Evolutionary conservation across 2,888 invertebrate species (phyloP), one percentile per base, ranked within the genome.

Genomic region (Branchipolynoe longqiensis): DNA sequence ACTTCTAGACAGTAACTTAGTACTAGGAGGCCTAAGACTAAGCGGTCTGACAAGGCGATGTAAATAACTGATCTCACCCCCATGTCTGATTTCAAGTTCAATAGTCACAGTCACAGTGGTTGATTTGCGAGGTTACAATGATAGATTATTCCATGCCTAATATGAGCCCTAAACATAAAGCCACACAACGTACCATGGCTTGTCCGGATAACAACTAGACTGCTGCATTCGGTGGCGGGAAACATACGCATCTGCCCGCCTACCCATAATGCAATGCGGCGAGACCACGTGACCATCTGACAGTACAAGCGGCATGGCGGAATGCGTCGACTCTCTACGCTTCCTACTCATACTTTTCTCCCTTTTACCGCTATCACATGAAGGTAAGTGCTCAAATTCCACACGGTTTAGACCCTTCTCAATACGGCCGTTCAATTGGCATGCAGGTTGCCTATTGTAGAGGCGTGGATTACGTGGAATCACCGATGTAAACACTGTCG

Each of bases 251-350:
- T 31, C 28, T 25, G 31, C 14, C 62, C 31, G 25, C 62, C 28
- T 62, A 62, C 69, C 69, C 36, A 31, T 62, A 31, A 62, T 58
- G 58, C 58, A n/a, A 58, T 58, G 58, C 25, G 12, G 58, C 22
- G 8, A 48, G 18, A 58, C n/a, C 58, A 58, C 58, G 58, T 58
- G 58, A 58, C 58, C 58, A 31, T 0, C 69, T 36, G 69, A 38
- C 69, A 36, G 69, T 38, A 38, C 69, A 69, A n/a, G n/a, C n/a
- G 69, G 69, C 69, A 69, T 69, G 69, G 69, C 69, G 69, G 69
- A 69, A 69, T 69, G 69, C 38, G 69, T 69, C 3, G 69, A 69
- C 69, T 33, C 33, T 6, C 69, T 69, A 38, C 69, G 69, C 69
- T 69, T 69, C 69, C 69, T 69, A 22, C 33, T 69, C 36, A 1